Percentiles rank a stretch among this genome's conserved stretches.
phyloP scores from a whole-genome alignment of 2,888 invertebrate genomes.

The Mantis religiosa region DNA sequence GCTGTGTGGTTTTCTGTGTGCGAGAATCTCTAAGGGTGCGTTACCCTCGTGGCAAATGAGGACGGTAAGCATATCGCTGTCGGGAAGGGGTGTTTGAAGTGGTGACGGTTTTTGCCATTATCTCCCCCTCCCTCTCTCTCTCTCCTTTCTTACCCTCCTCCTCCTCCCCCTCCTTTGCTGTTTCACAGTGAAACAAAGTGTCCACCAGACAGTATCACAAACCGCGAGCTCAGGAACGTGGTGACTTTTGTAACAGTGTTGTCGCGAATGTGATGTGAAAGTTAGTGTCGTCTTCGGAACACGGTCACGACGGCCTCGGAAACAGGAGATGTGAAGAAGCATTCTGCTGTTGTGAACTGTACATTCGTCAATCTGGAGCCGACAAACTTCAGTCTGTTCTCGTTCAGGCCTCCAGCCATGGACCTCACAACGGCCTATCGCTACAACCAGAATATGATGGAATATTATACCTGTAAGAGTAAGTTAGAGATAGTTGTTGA shows the following conservation, averaged over 20 bases:
- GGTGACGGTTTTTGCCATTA: background rate
- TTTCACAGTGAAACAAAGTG: constrained; percentile 2
- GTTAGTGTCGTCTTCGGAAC: background rate
- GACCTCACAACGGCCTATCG: constrained; percentile 91
- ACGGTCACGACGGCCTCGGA: background rate
- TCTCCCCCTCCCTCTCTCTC: constrained; percentile 15
- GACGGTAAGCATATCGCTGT: background rate
- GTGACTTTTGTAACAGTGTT: background rate
- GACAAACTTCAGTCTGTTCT: constrained; percentile 39
- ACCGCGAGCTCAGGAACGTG: background rate
- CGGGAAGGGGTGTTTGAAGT: background rate
- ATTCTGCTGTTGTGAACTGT: background rate
- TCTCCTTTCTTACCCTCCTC: background rate
- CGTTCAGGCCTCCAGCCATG: constrained; percentile 55
- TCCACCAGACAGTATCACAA: background rate
- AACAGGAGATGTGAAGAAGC: too few species aligned
- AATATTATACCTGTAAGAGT: constrained; percentile 92
- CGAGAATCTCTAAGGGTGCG: background rate
- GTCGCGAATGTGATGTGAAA: background rate
- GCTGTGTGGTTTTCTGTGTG: background rate
- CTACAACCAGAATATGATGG: constrained; percentile 98
- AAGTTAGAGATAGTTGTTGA: background rate
- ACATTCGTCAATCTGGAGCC: constrained; percentile 37
- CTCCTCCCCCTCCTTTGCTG: background rate
- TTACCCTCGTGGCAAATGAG: background rate